Evolutionary conservation across 2,797 vertebrate genomes (phyloP).

Genomic region (Meriones psammophilus): DNA sequence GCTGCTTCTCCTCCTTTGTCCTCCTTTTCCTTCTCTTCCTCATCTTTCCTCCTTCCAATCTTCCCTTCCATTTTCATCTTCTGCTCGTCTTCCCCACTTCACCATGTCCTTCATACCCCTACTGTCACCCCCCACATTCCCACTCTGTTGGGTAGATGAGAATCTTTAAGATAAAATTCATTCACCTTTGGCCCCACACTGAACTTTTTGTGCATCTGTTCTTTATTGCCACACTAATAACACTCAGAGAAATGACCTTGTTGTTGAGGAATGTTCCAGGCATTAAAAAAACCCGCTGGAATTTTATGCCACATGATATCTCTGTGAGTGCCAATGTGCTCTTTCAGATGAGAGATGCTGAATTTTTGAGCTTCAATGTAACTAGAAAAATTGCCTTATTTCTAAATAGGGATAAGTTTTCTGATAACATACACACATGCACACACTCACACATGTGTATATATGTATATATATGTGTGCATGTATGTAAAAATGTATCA

Average conservation of each 20-base stretch:
- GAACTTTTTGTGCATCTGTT: constrained; percentile 35
- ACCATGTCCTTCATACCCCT: not conserved
- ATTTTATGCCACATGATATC: not conserved
- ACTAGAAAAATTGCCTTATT: constrained; percentile 53
- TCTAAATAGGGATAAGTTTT: constrained; percentile 58
- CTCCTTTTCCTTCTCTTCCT: too few species aligned
- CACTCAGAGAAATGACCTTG: constrained; percentile 41
- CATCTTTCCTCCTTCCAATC: too few species aligned
- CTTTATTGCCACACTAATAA: constrained; percentile 55
- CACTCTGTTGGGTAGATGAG: not conserved
- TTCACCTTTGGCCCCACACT: constrained; percentile 45
- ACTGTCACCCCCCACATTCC: not conserved
- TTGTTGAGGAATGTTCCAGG: constrained; percentile 36
- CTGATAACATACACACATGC: too few species aligned
- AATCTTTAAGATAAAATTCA: constrained; percentile 49
- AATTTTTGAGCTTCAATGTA: constrained; percentile 44
- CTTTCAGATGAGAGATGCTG: constrained; percentile 7
- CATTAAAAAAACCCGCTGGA: constrained; percentile 37
- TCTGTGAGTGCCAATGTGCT: not conserved
- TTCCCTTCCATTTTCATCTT: not conserved
- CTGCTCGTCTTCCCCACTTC: not conserved
- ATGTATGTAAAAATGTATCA: not conserved
- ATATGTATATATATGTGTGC: not conserved
- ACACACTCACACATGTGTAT: too few species aligned
- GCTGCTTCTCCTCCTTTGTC: too few species aligned